phyloP scores from a whole-genome alignment of 37 sponge, comb jelly and placozoan genomes.

The Spongilla lacustris region DNA sequence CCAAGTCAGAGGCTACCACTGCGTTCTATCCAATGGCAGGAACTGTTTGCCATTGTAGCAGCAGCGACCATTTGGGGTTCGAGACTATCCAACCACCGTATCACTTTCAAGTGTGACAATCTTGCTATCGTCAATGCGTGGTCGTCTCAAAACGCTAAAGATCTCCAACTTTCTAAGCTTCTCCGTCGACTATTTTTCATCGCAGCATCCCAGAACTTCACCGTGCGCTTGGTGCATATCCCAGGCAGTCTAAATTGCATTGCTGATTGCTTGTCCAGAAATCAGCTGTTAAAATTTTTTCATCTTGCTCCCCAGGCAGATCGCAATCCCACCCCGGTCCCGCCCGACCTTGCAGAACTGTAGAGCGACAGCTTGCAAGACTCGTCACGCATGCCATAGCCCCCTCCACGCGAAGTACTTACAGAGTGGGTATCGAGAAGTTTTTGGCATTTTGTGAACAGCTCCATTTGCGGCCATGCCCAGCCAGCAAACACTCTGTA shows the following conservation, averaged over 20 bases:
- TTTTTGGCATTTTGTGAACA: conserved; percentile 16
- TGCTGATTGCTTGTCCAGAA: conserved; percentile 50
- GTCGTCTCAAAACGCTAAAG: conserved; percentile 18
- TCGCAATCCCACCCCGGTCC: conserved; percentile 80
- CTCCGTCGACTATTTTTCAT: conserved; percentile 23
- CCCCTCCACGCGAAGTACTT: conserved; percentile 31
- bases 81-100: not conserved
- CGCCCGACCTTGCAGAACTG: conserved; percentile 57
- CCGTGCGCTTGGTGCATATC: conserved; percentile 12
- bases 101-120: conserved; percentile 52
- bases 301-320: conserved; percentile 7
- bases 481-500: conserved; percentile 23
- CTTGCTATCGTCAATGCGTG: conserved; percentile 30
- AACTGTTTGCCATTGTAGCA: conserved; percentile 45
- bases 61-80: conserved; percentile 41
- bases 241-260: conserved; percentile 25
- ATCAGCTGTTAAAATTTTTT: conserved; percentile 16
- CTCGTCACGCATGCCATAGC: conserved; percentile 10
- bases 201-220: conserved; percentile 26
- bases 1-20: conserved; percentile 9
- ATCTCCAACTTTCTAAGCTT: conserved; percentile 19
- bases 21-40: conserved; percentile 34
- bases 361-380: not conserved
- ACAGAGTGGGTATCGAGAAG: conserved; percentile 16
- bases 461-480: conserved; percentile 17